Conservation (phyloP, 2,113 vertebrate genomes). For the Gobius niger region DNA sequence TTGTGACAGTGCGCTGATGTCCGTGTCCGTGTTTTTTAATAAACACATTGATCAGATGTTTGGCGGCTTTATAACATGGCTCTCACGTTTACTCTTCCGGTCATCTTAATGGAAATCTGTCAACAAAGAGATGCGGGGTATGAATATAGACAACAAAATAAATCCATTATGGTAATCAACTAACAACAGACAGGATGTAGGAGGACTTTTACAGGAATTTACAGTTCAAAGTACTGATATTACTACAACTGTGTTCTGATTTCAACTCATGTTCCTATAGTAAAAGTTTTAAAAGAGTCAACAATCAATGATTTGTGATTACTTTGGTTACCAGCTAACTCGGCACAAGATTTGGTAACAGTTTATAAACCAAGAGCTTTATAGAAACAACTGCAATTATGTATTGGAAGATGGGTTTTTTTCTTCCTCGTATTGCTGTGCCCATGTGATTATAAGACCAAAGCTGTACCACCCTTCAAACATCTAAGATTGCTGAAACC, state of each 20-base stretch:
- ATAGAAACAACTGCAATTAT: not conserved
- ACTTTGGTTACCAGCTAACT: too few relatives aligned
- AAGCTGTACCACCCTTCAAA: conserved; percentile 2
- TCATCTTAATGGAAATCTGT: conserved; percentile 13
- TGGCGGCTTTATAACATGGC: not conserved
- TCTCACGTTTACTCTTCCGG: not conserved
- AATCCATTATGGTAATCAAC: not conserved
- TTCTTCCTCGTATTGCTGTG: not conserved
- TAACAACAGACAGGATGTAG: not conserved
- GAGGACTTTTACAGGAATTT: too few relatives aligned
- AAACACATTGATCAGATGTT: conserved; percentile 32
- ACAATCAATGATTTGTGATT: too few relatives aligned
- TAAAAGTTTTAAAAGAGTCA: too few relatives aligned
- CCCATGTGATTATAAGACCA: not conserved
- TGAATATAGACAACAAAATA: conserved; percentile 1
- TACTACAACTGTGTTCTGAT: too few relatives aligned
- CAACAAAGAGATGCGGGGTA: not conserved
- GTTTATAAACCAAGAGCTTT: too few relatives aligned
- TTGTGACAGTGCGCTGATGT: not conserved
- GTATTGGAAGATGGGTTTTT: not conserved
- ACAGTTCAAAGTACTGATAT: too few relatives aligned
- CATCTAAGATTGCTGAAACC: not conserved
- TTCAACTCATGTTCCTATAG: too few relatives aligned
- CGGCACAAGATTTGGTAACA: too few relatives aligned
- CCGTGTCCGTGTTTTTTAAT: not conserved